phyloP scores from a whole-genome alignment of 2,797 vertebrate genomes.

The Cossypha niveicapilla region DNA sequence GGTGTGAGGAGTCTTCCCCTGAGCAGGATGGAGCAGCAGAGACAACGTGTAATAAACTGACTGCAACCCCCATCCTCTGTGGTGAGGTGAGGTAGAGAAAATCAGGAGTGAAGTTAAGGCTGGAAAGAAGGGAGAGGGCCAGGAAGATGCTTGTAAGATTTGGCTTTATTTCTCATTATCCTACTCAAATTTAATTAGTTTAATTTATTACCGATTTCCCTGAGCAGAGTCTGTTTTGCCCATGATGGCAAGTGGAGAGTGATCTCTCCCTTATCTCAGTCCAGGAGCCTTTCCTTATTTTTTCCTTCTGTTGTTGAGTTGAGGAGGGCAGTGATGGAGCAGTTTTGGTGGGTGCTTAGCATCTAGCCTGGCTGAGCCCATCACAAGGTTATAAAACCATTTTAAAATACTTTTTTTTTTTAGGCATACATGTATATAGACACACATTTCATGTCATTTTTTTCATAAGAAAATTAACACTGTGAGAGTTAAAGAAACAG shows the following conservation, averaged over 20 bases:
- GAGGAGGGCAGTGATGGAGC: not conserved
- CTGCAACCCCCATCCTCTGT: not conserved
- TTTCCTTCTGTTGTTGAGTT: not conserved
- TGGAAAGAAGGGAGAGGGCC: not conserved
- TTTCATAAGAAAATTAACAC: not conserved
- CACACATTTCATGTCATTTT: not conserved
- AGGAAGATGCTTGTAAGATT: not conserved
- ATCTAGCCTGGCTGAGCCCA: not conserved
- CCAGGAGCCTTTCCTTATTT: not conserved
- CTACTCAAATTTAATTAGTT: not conserved
- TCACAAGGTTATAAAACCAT: not conserved
- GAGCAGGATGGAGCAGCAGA: not conserved
- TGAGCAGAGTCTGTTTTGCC: not conserved
- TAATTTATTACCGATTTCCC: not conserved
- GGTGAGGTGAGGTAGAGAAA: not conserved
- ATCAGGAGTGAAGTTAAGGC: not conserved
- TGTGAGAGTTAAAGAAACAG: not conserved
- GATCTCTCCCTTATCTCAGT: not conserved
- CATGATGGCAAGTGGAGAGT: not conserved
- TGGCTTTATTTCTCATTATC: not conserved
- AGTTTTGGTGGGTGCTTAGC: not conserved
- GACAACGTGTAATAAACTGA: accelerated
- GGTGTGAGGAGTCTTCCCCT: not conserved
- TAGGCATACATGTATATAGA: accelerated
- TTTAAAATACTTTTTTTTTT: not conserved